phyloP scores from a whole-genome alignment of 1,140 invertebrate species.

The Trachymyrmex cornetzi region DNA sequence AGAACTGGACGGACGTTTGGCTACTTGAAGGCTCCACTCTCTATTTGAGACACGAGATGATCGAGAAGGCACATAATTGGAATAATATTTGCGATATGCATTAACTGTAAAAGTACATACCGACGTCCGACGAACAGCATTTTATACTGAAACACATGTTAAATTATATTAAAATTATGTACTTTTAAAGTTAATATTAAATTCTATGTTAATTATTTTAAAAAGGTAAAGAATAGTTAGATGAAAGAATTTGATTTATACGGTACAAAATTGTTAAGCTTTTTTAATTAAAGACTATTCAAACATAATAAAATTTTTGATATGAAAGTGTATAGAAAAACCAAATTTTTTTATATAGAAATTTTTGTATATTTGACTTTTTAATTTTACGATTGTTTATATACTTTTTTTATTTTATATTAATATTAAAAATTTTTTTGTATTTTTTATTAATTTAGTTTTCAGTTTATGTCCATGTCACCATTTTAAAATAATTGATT shows the following conservation, averaged over 20 bases:
- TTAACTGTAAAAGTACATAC: constrained; percentile 21
- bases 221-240: neutral
- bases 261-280: neutral
- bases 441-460: neutral
- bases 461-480: neutral
- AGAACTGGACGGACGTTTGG: constrained; percentile 83
- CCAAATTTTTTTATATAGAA: neutral
- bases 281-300: neutral
- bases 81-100: neutral
- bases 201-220: constrained; percentile 1
- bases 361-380: neutral
- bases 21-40: constrained; percentile 82
- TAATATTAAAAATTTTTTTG: neutral
- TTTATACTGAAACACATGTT: neutral
- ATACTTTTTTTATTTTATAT: neutral
- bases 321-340: neutral
- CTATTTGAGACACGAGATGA: constrained; percentile 79
- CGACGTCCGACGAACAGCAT: neutral
- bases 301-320: neutral
- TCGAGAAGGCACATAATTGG: constrained; percentile 78
- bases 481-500: constrained; percentile 1
- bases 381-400: neutral
- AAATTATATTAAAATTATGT: neutral
- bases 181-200: constrained; percentile 11
- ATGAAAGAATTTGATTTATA: neutral